These are phyloP conservation scores for Calliopsis andreniformis DNA, from an alignment of 1,140 invertebrate genomes.

Conservation along the genomic window DNA sequence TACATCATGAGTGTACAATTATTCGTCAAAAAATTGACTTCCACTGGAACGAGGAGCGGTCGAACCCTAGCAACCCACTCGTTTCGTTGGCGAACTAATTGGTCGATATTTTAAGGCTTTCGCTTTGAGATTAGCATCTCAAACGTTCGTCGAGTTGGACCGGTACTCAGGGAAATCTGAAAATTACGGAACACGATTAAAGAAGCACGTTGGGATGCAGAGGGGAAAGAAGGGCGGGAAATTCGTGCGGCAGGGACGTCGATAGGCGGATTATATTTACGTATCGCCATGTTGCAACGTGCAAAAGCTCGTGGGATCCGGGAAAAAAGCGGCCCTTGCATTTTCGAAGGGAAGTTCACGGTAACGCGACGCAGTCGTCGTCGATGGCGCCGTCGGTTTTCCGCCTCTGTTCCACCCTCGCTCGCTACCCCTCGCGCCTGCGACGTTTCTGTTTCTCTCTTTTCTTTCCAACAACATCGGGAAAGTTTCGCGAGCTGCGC, in stretches of 20 bases:
- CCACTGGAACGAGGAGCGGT: background rate
- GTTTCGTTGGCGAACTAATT: slow-evolving; percentile 23
- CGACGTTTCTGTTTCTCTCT: slow-evolving; percentile 39
- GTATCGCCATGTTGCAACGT: slow-evolving; percentile 16
- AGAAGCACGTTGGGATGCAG: background rate
- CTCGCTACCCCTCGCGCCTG: slow-evolving; percentile 14
- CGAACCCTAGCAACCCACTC: background rate
- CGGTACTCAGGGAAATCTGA: background rate
- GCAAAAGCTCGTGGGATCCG: background rate
- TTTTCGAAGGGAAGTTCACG: slow-evolving; percentile 28
- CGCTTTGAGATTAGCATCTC: slow-evolving; percentile 21
- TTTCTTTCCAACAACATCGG: slow-evolving; percentile 56
- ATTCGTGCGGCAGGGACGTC: slow-evolving; percentile 17
- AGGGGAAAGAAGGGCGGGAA: background rate
- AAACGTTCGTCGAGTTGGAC: slow-evolving; percentile 9
- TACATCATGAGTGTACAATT: background rate
- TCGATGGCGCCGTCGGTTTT: background rate
- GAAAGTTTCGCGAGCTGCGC: slow-evolving; percentile 66
- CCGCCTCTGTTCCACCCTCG: background rate
- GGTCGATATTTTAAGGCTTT: slow-evolving; percentile 24
- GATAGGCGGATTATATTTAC: slow-evolving; percentile 48
- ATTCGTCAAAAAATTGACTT: background rate
- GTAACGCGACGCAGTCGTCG: slow-evolving; percentile 26
- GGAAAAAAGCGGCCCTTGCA: slow-evolving; percentile 42
- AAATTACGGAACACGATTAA: slow-evolving; percentile 50